A percentile compares a stretch with the other conserved stretches of the same genome.
These are phyloP conservation scores for Hyperoodon ampullatus DNA, from an alignment of 2,113 vertebrate genomes.

Conservation along the genomic window DNA sequence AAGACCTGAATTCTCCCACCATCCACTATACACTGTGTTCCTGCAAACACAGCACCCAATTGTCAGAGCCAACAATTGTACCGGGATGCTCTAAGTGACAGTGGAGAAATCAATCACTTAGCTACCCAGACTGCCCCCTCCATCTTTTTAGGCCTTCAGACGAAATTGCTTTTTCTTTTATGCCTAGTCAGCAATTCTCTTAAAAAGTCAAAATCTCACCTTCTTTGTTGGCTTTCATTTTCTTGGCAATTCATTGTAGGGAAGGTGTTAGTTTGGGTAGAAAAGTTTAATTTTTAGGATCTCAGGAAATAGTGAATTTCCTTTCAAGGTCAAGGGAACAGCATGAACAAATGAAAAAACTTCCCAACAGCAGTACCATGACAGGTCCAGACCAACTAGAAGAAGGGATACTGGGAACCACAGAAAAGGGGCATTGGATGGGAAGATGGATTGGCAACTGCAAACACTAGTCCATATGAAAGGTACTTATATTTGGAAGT, in stretches of 20 bases:
- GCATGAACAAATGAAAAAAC: neutral
- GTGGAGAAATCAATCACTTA: neutral
- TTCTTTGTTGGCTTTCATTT: slow-evolving; percentile 6
- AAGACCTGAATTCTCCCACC: neutral
- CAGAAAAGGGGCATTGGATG: neutral
- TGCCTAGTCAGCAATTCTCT: neutral
- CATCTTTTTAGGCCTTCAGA: neutral
- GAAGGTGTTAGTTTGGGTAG: neutral
- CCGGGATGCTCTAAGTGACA: neutral
- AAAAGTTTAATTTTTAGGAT: slow-evolving; percentile 26
- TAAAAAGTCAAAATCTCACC: neutral
- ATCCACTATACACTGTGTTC: neutral
- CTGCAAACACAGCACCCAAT: neutral
- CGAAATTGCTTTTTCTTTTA: neutral
- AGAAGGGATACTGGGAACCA: neutral
- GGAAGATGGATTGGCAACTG: neutral
- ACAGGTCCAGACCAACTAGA: neutral
- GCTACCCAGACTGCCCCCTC: neutral
- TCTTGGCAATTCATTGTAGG: neutral
- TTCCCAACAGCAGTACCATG: neutral
- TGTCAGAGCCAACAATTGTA: neutral
- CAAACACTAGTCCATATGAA: neutral
- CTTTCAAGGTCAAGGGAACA: neutral
- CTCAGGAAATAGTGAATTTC: neutral
- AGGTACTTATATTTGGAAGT: neutral